Conservation (phyloP, 2,888 invertebrate species). For the Campopleginae sp. region DNA sequence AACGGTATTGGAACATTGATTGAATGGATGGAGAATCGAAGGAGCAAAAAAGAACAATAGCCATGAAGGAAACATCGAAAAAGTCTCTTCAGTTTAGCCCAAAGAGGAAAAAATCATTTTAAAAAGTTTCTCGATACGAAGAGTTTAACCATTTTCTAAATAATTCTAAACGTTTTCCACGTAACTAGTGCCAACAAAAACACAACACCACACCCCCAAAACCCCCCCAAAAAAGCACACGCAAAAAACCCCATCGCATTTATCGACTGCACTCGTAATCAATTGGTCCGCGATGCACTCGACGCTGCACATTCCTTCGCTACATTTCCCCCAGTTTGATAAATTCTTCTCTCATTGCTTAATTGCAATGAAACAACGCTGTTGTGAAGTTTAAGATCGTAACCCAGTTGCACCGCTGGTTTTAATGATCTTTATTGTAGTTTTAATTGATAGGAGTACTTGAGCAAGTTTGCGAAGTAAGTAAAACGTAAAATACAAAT, state of each 20-base stretch:
- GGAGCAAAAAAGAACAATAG: background rate
- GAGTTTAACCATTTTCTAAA: background rate
- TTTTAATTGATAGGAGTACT: background rate
- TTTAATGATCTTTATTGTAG: background rate
- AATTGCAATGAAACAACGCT: background rate
- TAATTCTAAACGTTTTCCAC: background rate
- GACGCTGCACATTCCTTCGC: conserved; percentile 14
- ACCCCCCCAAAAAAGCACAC: too few species aligned
- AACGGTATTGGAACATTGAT: background rate
- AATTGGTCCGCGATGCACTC: conserved; percentile 6
- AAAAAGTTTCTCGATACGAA: background rate
- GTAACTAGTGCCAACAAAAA: background rate
- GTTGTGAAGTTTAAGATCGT: background rate
- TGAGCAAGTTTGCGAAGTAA: background rate
- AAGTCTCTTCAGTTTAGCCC: conserved; percentile 11
- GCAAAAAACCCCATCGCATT: background rate
- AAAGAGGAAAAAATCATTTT: conserved; percentile 2
- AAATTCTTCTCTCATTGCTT: background rate
- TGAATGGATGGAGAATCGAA: background rate
- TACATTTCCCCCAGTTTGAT: background rate
- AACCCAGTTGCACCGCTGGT: background rate
- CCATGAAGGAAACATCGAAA: background rate
- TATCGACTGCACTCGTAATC: background rate
- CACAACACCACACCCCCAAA: too few species aligned
- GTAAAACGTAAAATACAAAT: background rate